Conservation (phyloP, 2,113 vertebrate species). For the Scopus umbretta region DNA sequence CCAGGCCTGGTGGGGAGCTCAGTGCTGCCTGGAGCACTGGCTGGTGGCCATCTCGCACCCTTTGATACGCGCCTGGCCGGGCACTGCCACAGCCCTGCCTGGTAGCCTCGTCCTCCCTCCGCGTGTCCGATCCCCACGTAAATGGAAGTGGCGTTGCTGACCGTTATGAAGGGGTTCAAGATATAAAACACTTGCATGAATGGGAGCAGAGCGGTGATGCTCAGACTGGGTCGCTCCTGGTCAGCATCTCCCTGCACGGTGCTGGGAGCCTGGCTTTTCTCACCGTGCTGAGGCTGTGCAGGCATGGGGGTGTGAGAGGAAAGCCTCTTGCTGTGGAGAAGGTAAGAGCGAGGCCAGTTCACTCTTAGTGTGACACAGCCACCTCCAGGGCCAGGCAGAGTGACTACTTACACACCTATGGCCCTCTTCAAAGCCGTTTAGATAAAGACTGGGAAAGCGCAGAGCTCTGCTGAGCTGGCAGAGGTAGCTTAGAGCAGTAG, state of each 20-base stretch:
- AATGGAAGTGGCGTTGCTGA: not conserved
- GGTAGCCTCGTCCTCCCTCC: not conserved
- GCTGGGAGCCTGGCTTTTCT: not conserved
- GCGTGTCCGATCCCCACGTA: not conserved
- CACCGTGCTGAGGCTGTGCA: not conserved
- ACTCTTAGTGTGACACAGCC: not conserved
- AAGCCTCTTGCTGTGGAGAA: not conserved
- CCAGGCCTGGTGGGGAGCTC: not conserved
- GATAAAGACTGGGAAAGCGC: not conserved
- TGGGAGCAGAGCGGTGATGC: not conserved
- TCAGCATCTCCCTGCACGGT: not conserved
- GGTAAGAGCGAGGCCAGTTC: not conserved
- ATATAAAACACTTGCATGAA: not conserved
- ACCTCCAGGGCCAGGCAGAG: not conserved
- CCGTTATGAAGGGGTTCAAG: not conserved
- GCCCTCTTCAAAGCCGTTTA: not conserved
- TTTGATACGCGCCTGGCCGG: rapidly evolving
- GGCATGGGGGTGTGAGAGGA: not conserved
- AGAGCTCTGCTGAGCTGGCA: not conserved
- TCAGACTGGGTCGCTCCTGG: not conserved
- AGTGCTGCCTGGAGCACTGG: rapidly evolving
- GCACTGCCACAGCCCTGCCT: not conserved
- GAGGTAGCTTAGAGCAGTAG: not conserved
- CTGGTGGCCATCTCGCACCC: rapidly evolving
- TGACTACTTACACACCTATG: not conserved